Conservation (phyloP, 2,888 invertebrate species). For the Carterocephalus palaemon region DNA sequence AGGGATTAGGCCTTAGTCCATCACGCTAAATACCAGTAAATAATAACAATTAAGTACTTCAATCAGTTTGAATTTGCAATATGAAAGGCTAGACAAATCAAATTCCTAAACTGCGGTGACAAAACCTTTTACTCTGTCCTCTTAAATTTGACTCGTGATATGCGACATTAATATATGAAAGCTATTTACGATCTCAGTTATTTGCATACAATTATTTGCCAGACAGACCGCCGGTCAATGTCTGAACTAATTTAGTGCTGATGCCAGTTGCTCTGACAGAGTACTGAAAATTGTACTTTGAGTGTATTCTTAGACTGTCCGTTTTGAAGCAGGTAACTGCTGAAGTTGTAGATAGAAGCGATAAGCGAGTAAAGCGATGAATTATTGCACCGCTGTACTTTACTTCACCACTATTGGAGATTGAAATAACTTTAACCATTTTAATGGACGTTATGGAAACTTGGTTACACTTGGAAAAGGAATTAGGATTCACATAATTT, state of each 20-base stretch:
- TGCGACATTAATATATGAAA: slow-evolving; percentile 17
- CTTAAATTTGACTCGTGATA: slow-evolving; percentile 15
- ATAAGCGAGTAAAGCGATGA: neutral
- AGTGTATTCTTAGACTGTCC: slow-evolving; percentile 16
- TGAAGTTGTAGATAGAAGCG: neutral
- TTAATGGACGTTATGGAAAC: no score
- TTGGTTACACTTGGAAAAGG: no score
- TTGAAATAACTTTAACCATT: no score
- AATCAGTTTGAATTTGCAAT: no score
- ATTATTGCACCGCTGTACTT: no score
- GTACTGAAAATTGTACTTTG: slow-evolving; percentile 11
- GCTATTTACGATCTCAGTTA: slow-evolving; percentile 16
- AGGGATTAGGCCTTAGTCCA: no score
- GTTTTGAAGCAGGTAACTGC: neutral
- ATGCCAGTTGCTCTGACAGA: slow-evolving; percentile 8
- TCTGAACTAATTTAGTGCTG: slow-evolving; percentile 9
- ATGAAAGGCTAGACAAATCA: no score
- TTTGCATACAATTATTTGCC: slow-evolving; percentile 21
- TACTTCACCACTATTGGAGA: no score
- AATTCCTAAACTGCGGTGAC: no score
- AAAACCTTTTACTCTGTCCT: slow-evolving; percentile 5
- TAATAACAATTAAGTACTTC: no score
- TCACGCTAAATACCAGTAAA: no score
- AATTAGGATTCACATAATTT: no score
- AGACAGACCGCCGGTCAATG: slow-evolving; percentile 9